Evolutionary conservation across 1,140 invertebrate genomes (phyloP).

Genomic region (Drosophila jambulina): DNA sequence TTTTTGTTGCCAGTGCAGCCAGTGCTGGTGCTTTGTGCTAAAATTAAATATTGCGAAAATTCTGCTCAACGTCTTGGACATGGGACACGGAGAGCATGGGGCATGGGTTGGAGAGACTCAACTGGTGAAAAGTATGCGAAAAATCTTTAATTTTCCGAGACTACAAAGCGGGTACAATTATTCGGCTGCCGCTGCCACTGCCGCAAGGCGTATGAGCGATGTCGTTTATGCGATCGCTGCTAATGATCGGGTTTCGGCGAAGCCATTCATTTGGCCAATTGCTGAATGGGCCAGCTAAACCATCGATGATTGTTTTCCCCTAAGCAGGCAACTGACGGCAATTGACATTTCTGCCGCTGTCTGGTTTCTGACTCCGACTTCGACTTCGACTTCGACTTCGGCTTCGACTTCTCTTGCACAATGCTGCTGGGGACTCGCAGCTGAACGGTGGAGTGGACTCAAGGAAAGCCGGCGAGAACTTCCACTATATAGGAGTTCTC

Average conservation of each 20-base stretch:
- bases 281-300: slow-evolving; percentile 44
- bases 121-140: slow-evolving; percentile 70
- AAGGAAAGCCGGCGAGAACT: slow-evolving; percentile 23
- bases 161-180: slow-evolving; percentile 71
- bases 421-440: slow-evolving; percentile 5
- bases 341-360: slow-evolving; percentile 51
- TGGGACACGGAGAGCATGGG: slow-evolving; percentile 52
- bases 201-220: slow-evolving; percentile 72
- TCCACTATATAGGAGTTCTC: not conserved
- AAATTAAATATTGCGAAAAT: slow-evolving; percentile 84
- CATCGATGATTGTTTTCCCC: slow-evolving; percentile 51
- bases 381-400: slow-evolving; percentile 41
- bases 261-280: slow-evolving; percentile 52
- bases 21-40: slow-evolving; percentile 53
- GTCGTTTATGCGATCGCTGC: slow-evolving; percentile 59
- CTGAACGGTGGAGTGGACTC: not conserved
- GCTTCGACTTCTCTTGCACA: slow-evolving; percentile 52
- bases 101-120: slow-evolving; percentile 57
- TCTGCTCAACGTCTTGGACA: slow-evolving; percentile 67
- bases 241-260: slow-evolving; percentile 69
- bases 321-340: slow-evolving; percentile 31
- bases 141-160: slow-evolving; percentile 75
- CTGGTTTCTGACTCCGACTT: slow-evolving; percentile 22
- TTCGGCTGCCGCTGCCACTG: slow-evolving; percentile 31
- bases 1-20: slow-evolving; percentile 56